Evolutionary conservation across 2,113 vertebrate species (phyloP), one percentile per base, ranked within the genome.

Genomic region (Passer montanus): DNA sequence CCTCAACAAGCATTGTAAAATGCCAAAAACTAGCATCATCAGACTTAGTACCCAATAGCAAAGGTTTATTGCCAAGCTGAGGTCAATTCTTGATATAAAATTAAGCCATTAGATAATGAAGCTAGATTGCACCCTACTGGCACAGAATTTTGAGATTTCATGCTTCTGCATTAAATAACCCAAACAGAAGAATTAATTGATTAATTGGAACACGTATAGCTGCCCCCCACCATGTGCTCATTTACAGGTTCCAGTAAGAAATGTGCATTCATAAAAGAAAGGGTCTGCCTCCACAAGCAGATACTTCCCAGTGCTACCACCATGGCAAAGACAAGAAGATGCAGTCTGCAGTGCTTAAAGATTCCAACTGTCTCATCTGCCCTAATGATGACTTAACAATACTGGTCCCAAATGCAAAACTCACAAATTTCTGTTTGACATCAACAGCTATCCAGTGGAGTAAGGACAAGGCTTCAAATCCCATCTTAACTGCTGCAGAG

Each of bases 181-280:
- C 24, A 55, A 73, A 39, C 5, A 73, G 76, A 83, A 93, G 39
- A 55, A 76, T 30, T 11, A 60, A 47, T 15, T 14, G 30, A 19
- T 73, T 52, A 84, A 83, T 1, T 26, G 24, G 60, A 70, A 37
- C 5, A 2, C 0, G 0, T 20, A 39, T 16, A 79, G 26, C 18
- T 33, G 49, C 24, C 81, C 81, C 31, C 30, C 35, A 78, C 7
- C 10, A 9, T 1, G 7, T 20, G 28, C 14, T 69, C 7, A 1
- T 43, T 11, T 87, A 33, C 62, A 69, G 18, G 46, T 46, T 72
- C 60, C 43, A 67, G 43, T 20, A 41, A 55, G n/a, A 80, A 84
- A 64, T 62, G 13, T 62, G 15, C 7, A 6, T 59, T 69, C 23
- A 0, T 23, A 47, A 35, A 30, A 87, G n/a, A 70, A 92, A 60